Base-by-base conservation (phyloP, 2,113 vertebrate species). In the Hydrolagus affinis region DNA sequence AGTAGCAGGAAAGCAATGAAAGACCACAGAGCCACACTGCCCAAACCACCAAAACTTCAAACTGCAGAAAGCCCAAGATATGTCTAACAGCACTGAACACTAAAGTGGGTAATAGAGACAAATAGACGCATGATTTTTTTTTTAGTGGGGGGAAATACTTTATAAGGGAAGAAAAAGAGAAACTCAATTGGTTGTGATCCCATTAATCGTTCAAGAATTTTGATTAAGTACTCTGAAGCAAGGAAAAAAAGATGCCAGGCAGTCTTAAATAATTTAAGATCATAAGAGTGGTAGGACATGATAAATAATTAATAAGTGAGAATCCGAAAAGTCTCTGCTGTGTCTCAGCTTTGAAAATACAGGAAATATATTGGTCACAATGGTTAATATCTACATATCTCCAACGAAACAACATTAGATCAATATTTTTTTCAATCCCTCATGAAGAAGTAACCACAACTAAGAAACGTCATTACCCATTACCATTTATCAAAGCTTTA, bases 401-500 rank as follows among this genome's bases (percentile, higher is more conserved):
- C 70, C 89, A 89, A 72, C 87, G 88, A 90, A 91, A 87, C 90
- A 89, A 90, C 90, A 83, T 83, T 91, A 91, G 86, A 90, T 92
- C 88, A 92, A 90, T 87, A 88, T 74, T 87, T 86, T 86, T 86
- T 86, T 87, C 83, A 66, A 66, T n/a, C 60, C 78, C 78, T 83
- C 66, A 60, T 32, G 78, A 83, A 68, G 66, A 66, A 0, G 25
- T 66, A 83, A 83, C 60, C 44, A 83, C 78, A 83, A 93, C 91
- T 93, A 93, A 91, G 92, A 88, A 91, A 90, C 90, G 89, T 88
- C 88, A 88, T 90, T 88, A 91, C 86, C 89, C 69, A 69, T n/a
- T 90, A 91, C 89, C 89, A 92, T 92, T 92, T 90, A 91, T 94
- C 93, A 93, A 92, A 88, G 60, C 86, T 91, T 90, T 89, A 93